phyloP scores from a whole-genome alignment of 1,140 invertebrate species.

The Leptopilina boulardi region DNA sequence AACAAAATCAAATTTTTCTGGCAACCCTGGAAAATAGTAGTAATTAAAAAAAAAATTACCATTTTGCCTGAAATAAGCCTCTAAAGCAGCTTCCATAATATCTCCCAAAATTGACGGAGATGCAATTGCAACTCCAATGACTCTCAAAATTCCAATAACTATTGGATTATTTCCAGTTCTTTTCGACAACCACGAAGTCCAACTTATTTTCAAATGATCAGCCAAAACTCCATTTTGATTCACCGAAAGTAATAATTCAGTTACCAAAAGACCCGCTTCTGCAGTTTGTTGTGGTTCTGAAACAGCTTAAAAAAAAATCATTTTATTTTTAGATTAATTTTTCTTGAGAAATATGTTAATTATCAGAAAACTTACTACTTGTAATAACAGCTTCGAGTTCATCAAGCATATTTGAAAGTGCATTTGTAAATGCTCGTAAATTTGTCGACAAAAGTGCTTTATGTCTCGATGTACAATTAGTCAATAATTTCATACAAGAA shows the following conservation, averaged over 20 bases:
- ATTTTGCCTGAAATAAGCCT: slow-evolving; percentile 75
- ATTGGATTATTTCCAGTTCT: slow-evolving; percentile 74
- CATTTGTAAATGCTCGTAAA: slow-evolving; percentile 75
- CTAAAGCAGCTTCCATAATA: slow-evolving; percentile 75
- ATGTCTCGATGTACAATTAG: slow-evolving; percentile 78
- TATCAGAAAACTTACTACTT: slow-evolving; percentile 75
- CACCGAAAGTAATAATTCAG: slow-evolving; percentile 74
- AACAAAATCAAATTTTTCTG: slow-evolving; percentile 10
- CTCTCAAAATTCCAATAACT: slow-evolving; percentile 73
- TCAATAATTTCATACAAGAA: slow-evolving; percentile 78
- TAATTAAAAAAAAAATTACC: slow-evolving; percentile 54
- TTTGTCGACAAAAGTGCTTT: slow-evolving; percentile 76
- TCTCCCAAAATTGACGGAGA: slow-evolving; percentile 72
- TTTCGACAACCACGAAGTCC: slow-evolving; percentile 70
- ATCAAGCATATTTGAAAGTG: slow-evolving; percentile 78
- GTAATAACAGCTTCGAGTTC: slow-evolving; percentile 79
- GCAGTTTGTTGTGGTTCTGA: slow-evolving; percentile 75
- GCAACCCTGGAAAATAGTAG: too few relatives aligned
- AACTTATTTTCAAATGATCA: slow-evolving; percentile 69
- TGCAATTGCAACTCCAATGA: slow-evolving; percentile 71
- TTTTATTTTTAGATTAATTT: slow-evolving; percentile 35
- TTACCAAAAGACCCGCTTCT: slow-evolving; percentile 75
- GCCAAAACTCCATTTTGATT: slow-evolving; percentile 71
- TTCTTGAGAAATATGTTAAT: neutral
- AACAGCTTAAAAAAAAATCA: slow-evolving; percentile 69